Base-by-base conservation (phyloP, 2,888 invertebrate species). In the Melanophora roralis region DNA sequence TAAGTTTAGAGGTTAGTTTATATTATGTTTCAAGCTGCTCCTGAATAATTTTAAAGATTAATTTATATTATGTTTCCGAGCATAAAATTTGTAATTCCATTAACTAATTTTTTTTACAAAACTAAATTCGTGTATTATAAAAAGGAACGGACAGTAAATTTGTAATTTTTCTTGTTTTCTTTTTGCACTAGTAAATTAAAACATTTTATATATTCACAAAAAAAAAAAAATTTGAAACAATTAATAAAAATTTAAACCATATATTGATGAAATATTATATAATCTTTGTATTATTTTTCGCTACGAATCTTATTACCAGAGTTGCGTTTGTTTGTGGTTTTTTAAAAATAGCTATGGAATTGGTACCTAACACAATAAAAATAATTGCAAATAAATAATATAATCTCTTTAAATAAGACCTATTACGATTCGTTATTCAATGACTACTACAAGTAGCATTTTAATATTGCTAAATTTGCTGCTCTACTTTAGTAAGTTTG, bases 281-380 rank as follows among this genome's bases (percentile, higher is more conserved):
- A 32, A 1, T 43, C 21, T 16, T 16, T 32, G 7, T 14, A 43
- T 43, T 16, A 16, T 23, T n/a, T 19, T 57, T 2, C 11, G 34
- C 38, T 23, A 19, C n/a, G 4, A 5, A 27, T 57, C 6, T n/a
- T 38, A 19, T 40, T n/a, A 43, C 27, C 53, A 67, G 51, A 32
- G 53, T 32, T 64, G 45, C 16, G 19, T 36, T 64, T 64, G 64
- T 73, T 36, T 45, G 36, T 19, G 55, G 38, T n/a, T 64, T 64
- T 47, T 36, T 2, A 68, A 36, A 27, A 3, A 16, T 23, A 38
- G 27, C 21, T 27, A 27, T 32, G 16, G 21, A 23, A 32, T 49
- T 32, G 36, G 14, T 27, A 3, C 9, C n/a, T 14, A 36, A n/a
- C 9, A 62, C 47, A 62, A 38, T 36, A 21, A 14, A 49, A n/a